These are phyloP conservation scores for Cryptotis parvus DNA, from an alignment of 2,113 vertebrate species.

Conservation along the genomic window DNA sequence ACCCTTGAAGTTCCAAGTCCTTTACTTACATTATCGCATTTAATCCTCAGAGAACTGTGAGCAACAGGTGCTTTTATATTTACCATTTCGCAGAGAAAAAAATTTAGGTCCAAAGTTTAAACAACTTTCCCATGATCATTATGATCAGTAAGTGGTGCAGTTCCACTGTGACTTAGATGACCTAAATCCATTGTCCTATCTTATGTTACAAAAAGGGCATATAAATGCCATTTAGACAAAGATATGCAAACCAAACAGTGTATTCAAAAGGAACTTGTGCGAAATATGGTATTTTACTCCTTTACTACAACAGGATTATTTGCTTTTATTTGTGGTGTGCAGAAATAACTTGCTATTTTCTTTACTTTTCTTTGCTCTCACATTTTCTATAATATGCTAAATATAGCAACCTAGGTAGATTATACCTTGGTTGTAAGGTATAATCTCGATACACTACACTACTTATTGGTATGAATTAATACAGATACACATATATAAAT, in stretches of 20 bases:
- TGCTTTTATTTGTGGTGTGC: not conserved
- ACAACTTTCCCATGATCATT: not conserved
- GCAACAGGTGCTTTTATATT: not conserved
- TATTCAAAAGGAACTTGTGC: not conserved
- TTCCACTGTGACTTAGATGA: not conserved
- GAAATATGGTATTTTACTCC: not conserved
- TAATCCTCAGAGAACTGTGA: not conserved
- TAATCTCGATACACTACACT: no score
- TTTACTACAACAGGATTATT: not conserved
- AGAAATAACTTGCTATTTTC: not conserved
- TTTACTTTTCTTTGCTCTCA: not conserved
- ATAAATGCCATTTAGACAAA: not conserved
- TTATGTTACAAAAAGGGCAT: not conserved
- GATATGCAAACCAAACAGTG: not conserved
- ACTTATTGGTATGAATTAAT: not conserved
- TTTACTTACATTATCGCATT: not conserved
- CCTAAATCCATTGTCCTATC: not conserved
- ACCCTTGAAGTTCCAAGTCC: not conserved
- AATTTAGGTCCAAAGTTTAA: conserved; percentile 30
- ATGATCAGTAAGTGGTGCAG: not conserved
- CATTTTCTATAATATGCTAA: not conserved
- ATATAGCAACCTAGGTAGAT: not conserved
- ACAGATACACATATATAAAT: not conserved
- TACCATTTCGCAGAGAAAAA: not conserved
- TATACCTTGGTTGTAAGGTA: no score